Evolutionary conservation across 2,888 invertebrate genomes (phyloP).

Genomic region (Cryptocephalus primarius): DNA sequence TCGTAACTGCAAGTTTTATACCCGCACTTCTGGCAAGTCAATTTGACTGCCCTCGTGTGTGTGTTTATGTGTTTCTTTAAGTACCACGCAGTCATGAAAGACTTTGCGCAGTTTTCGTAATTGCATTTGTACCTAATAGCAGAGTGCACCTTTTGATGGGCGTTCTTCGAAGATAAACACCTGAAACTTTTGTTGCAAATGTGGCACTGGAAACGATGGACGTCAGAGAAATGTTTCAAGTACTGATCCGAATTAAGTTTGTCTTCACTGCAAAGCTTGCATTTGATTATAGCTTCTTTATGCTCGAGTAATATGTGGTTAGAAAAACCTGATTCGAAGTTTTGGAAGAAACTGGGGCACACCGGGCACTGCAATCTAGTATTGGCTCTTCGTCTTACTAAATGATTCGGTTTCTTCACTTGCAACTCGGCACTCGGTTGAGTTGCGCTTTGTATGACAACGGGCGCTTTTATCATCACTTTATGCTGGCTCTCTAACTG

Average conservation of each 20-base stretch:
- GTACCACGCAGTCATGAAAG: conserved; percentile 13
- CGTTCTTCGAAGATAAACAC: conserved; percentile 6
- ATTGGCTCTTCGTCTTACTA: too few relatives aligned
- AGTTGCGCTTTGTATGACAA: too few relatives aligned
- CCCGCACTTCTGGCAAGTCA: conserved; percentile 17
- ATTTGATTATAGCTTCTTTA: conserved; percentile 1
- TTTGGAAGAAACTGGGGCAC: too few relatives aligned
- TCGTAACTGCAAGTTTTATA: conserved; percentile 14
- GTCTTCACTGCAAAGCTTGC: conserved; percentile 8
- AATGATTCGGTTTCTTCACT: too few relatives aligned
- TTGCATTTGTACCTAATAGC: conserved; percentile 12
- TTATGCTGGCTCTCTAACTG: too few relatives aligned
- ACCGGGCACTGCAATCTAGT: too few relatives aligned
- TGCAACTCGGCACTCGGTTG: too few relatives aligned
- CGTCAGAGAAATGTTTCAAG: conserved; percentile 8
- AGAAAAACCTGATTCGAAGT: too few relatives aligned
- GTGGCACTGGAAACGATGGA: conserved; percentile 14
- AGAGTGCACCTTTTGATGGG: conserved; percentile 3
- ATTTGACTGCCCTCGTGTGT: conserved; percentile 14
- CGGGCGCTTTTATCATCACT: too few relatives aligned
- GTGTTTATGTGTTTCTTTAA: conserved; percentile 14
- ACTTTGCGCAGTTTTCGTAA: conserved; percentile 14
- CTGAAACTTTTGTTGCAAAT: conserved; percentile 15
- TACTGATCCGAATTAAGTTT: background rate
- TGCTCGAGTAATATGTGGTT: too few relatives aligned